Conservation (phyloP, 2,888 invertebrate genomes). For the Lumbricus terrestris region DNA sequence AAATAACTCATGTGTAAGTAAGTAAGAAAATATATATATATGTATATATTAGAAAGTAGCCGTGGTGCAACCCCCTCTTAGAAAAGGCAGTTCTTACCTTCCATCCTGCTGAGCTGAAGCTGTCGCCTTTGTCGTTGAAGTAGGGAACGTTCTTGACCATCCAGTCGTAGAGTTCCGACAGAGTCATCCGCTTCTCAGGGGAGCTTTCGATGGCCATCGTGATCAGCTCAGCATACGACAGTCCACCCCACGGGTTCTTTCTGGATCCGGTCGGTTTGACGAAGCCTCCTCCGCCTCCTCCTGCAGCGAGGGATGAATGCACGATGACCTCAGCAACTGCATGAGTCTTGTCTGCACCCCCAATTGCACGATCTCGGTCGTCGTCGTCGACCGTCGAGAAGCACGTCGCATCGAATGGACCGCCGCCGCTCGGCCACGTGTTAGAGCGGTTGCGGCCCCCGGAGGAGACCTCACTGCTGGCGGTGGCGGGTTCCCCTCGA, state of each 20-base stretch:
- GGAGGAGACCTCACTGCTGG: background rate
- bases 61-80: too few relatives aligned
- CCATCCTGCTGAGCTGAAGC: background rate
- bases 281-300: too few relatives aligned
- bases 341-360: too few relatives aligned
- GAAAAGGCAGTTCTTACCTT: too few relatives aligned
- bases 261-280: background rate
- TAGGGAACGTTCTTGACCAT: background rate
- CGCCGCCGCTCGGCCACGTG: background rate
- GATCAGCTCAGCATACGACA: background rate
- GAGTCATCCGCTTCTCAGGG: background rate
- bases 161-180: background rate
- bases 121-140: slow-evolving; percentile 3
- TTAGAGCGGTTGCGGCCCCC: background rate
- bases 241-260: background rate
- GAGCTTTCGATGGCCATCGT: background rate
- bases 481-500: background rate
- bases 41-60: too few relatives aligned
- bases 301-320: background rate
- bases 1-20: too few relatives aligned
- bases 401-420: background rate
- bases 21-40: too few relatives aligned
- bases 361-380: background rate
- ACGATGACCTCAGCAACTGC: background rate
- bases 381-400: too few relatives aligned